Percentiles rank a stretch among this genome's conserved stretches.
Evolutionary conservation across 2,888 invertebrate species (phyloP).

Genomic region (Papilio protenor): DNA sequence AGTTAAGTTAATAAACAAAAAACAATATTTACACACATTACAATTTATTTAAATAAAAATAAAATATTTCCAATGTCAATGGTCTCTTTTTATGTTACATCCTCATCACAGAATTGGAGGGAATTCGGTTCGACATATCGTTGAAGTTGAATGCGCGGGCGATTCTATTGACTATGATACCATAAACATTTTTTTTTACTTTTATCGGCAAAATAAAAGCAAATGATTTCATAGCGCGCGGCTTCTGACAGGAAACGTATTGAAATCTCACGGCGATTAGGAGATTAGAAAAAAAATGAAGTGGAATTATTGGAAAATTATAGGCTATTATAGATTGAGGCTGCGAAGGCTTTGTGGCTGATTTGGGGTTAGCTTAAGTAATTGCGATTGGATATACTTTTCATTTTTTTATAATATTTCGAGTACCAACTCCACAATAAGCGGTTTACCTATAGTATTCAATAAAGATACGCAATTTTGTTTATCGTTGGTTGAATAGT

Average conservation of each 20-base stretch:
- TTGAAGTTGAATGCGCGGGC: conserved; percentile 62
- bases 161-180: conserved; percentile 67
- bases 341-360: conserved; percentile 52
- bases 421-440: conserved; percentile 36
- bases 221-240: conserved; percentile 69
- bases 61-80: background rate
- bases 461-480: background rate
- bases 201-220: conserved; percentile 60
- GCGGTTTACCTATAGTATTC: background rate
- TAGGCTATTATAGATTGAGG: conserved; percentile 64
- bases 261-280: conserved; percentile 80
- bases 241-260: conserved; percentile 74
- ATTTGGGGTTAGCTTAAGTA: conserved; percentile 60
- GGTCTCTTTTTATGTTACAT: background rate
- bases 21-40: too few relatives aligned
- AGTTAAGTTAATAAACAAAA: background rate
- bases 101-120: conserved; percentile 20
- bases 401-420: conserved; percentile 28
- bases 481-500: background rate
- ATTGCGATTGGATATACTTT: conserved; percentile 56
- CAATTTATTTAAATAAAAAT: background rate
- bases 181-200: conserved; percentile 70
- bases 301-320: conserved; percentile 80
- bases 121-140: conserved; percentile 77
- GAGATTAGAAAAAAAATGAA: conserved; percentile 72